phyloP scores from a whole-genome alignment of 2,888 invertebrate genomes.

The Epicampocera succincta region DNA sequence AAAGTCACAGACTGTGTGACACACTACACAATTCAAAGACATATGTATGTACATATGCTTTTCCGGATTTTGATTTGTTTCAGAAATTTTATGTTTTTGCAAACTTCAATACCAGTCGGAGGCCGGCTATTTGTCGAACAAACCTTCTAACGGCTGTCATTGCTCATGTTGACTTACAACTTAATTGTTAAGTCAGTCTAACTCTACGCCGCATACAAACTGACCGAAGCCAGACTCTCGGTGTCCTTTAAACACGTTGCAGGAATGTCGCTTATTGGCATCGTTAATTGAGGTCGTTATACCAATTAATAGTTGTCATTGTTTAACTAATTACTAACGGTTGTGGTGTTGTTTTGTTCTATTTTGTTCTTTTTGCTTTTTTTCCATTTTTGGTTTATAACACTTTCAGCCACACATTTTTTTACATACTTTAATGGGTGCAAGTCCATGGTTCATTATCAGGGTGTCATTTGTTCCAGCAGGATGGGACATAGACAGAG shows the following conservation, averaged over 20 bases:
- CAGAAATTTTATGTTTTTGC: too few species aligned
- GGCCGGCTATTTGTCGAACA: too few species aligned
- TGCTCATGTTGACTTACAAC: conserved; percentile 67
- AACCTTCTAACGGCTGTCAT: too few species aligned
- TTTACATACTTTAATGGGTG: conserved; percentile 25
- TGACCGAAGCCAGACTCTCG: neutral
- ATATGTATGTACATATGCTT: too few species aligned
- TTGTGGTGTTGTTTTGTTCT: conserved; percentile 48
- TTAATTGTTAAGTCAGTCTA: conserved; percentile 46
- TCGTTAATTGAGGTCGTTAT: conserved; percentile 76
- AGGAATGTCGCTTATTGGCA: conserved; percentile 42
- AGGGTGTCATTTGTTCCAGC: conserved; percentile 13
- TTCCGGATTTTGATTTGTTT: too few species aligned
- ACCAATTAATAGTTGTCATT: conserved; percentile 75
- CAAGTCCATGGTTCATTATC: conserved; percentile 59
- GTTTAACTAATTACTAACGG: conserved; percentile 62
- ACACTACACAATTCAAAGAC: too few species aligned
- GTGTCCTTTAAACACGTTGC: neutral
- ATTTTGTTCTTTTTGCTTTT: neutral
- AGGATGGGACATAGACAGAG: neutral
- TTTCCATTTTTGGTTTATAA: conserved; percentile 44
- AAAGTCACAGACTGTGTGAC: too few species aligned
- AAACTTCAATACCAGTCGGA: too few species aligned
- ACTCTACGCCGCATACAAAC: neutral
- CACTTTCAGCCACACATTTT: conserved; percentile 45